Base-by-base conservation (phyloP, 35 echinoderm and acorn worm genomes). In the Apostichopus parvimensis region DNA sequence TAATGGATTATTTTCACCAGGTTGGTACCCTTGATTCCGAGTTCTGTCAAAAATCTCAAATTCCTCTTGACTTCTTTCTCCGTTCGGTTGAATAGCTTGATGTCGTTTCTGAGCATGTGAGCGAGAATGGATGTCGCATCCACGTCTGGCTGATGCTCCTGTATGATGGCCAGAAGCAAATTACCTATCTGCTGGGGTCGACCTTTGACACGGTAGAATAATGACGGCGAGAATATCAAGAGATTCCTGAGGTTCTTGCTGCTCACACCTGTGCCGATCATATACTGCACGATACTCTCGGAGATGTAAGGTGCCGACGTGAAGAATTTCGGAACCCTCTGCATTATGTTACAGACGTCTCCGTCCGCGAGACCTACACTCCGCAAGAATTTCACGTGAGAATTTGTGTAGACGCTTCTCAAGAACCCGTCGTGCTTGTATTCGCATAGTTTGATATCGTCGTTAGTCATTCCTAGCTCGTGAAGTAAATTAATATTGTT, bases 1-100 rank as follows among this genome's bases (percentile, higher is more conserved):
- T 93, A 95, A 7, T 91, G 91, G 22, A 95, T 95, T 53, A 95
- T 86, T 26, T 91, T 93, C 14, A 92, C 87, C 12, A 95, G 55
- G 60, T 88, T 54, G 5, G 79, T 76, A 9, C 94, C 94, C 11
- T 54, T 13, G 53, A 93, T 93, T 65, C 94, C 94, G 22, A 87
- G 56, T 24, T 89, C 77, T 11, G 23, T 90, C 24, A 95, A 73
- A 53, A 93, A 89, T 14, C 73, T 79, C 18, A 95, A 86, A 57
- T 90, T 87, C 78, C 87, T 82, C 9, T 90, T 78, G 53, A 95
- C 61, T 77, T 95, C 94, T 6, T 86, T 80, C 24, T 90, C 77
- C 17, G 92, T 77, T 15, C 94, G 91, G 59, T 88, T 81, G 54
- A 95, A 95, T 4, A 90, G 71, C 22, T 84, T 77, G 5, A 92